phyloP scores from a whole-genome alignment of 2,113 vertebrate genomes.

The Protobothrops flavoviridis region DNA sequence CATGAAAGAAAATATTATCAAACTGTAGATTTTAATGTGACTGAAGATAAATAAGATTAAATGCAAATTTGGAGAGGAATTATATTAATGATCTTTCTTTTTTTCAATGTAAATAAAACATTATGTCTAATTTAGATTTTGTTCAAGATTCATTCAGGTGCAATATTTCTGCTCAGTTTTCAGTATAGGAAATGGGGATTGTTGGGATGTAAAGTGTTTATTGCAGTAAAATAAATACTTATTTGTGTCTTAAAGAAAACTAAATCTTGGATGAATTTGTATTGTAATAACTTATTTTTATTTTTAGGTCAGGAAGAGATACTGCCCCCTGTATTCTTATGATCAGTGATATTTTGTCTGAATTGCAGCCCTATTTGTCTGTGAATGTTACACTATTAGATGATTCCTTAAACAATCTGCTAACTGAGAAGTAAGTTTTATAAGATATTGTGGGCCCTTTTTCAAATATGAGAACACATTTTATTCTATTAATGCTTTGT shows the following conservation, averaged over 20 bases:
- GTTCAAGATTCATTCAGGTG: not conserved
- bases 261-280: not conserved
- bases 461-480: not conserved
- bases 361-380: constrained; percentile 42
- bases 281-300: constrained; percentile 5
- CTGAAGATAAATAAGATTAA: not conserved
- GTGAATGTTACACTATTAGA: not conserved
- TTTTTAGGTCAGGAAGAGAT: constrained; percentile 58
- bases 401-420: not conserved
- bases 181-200: not conserved
- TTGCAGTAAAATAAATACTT: not conserved
- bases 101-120: not conserved
- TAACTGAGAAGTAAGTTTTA: constrained; percentile 60
- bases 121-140: not conserved
- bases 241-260: not conserved
- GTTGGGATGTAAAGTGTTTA: not conserved
- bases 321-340: constrained; percentile 27
- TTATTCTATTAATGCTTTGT: not conserved
- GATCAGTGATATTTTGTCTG: constrained; percentile 40
- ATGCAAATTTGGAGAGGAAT: not conserved
- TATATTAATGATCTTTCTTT: not conserved
- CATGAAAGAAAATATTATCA: not conserved
- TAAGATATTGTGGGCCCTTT: fast-evolving
- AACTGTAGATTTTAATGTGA: not conserved
- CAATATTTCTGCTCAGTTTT: not conserved